Conservation (phyloP, 1,140 invertebrate species). For the Drosophila athabasca region DNA sequence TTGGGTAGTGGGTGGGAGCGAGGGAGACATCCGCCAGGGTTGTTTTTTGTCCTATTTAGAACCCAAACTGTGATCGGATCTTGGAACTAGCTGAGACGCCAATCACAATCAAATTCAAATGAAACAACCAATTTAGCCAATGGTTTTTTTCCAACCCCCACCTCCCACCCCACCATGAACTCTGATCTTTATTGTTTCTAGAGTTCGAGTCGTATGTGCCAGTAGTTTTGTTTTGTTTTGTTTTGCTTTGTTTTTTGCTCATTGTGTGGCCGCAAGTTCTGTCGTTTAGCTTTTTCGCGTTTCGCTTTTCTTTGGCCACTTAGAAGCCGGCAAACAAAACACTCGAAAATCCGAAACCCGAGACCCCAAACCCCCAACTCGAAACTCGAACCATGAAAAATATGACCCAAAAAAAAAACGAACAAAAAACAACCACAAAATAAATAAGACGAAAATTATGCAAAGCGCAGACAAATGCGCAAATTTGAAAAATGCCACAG, state of each 20-base stretch:
- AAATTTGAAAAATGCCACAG: conserved; percentile 79
- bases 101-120: not conserved
- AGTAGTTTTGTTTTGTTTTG: conserved; percentile 20
- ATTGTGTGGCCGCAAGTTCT: conserved; percentile 21
- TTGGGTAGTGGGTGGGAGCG: no score
- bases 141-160: no score
- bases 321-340: conserved; percentile 64
- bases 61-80: no score
- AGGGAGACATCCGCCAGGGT: no score
- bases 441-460: conserved; percentile 68
- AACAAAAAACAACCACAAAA: conserved; percentile 40
- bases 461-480: conserved; percentile 79
- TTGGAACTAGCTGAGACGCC: no score
- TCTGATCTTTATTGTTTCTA: conserved; percentile 62
- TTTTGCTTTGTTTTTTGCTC: not conserved
- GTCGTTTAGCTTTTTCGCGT: conserved; percentile 13
- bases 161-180: conserved; percentile 24
- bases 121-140: not conserved
- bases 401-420: conserved; percentile 29
- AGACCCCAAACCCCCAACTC: not conserved
- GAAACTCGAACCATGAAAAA: conserved; percentile 47
- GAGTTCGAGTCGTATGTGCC: no score
- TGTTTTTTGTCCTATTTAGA: no score
- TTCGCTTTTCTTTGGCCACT: conserved; percentile 24
- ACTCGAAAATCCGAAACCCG: conserved; percentile 29